Evolutionary conservation across 2,888 invertebrate genomes (phyloP).

Genomic region (Lacanobia wlatinum): DNA sequence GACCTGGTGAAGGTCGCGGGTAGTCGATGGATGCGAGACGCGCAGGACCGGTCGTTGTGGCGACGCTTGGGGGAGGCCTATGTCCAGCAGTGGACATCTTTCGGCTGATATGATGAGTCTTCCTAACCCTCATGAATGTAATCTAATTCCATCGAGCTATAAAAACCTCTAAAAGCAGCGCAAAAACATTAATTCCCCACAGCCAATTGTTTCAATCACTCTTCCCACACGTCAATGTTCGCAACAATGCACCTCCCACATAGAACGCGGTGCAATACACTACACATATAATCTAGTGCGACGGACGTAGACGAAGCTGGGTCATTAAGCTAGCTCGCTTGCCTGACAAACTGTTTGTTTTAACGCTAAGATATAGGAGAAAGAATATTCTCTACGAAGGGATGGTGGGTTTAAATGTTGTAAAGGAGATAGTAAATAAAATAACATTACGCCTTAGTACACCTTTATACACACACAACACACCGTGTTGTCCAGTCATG

Average conservation of each 20-base stretch:
- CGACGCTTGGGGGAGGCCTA: too few species aligned
- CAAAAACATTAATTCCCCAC: background rate
- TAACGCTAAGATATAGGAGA: slow-evolving; percentile 50
- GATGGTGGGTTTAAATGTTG: slow-evolving; percentile 8
- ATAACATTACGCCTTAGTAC: too few species aligned
- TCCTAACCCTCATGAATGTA: too few species aligned
- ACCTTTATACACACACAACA: too few species aligned
- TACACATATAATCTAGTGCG: slow-evolving; percentile 60
- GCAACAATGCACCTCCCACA: slow-evolving; percentile 14
- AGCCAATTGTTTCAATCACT: background rate
- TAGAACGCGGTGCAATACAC: slow-evolving; percentile 18
- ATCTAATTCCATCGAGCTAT: too few species aligned
- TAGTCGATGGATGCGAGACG: too few species aligned
- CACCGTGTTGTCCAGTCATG: too few species aligned
- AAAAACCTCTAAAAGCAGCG: too few species aligned
- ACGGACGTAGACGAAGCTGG: slow-evolving; percentile 77
- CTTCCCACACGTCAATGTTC: slow-evolving; percentile 5
- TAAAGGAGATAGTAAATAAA: background rate
- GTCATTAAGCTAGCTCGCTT: slow-evolving; percentile 81
- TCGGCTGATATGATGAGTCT: too few species aligned
- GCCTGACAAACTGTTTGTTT: slow-evolving; percentile 73
- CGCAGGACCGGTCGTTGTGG: too few species aligned
- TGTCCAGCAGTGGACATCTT: too few species aligned
- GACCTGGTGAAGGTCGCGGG: too few species aligned
- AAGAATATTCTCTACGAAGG: slow-evolving; percentile 11